phyloP scores from a whole-genome alignment of 2,113 vertebrate genomes.

The Neolamprologus caudopunctatus region DNA sequence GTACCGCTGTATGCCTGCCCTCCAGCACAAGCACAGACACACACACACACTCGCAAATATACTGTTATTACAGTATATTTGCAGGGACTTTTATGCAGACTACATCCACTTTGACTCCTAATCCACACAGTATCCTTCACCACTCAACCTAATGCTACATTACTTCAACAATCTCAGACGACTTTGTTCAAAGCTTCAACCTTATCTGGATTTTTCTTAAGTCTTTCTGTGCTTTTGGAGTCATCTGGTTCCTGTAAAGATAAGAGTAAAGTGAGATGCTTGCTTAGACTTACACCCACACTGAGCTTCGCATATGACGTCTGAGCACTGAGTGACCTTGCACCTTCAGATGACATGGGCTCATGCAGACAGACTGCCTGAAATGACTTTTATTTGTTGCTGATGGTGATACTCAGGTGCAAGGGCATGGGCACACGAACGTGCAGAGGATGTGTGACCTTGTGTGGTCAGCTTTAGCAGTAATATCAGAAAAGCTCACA shows the following conservation, averaged over 20 bases:
- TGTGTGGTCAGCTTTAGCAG: constrained; percentile 21
- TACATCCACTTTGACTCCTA: neutral
- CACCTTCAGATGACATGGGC: neutral
- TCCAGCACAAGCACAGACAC: neutral
- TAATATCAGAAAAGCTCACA: neutral
- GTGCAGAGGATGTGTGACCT: constrained; percentile 1
- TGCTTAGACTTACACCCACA: neutral
- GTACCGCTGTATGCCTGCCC: neutral
- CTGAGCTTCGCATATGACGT: neutral
- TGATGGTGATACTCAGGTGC: constrained; percentile 6
- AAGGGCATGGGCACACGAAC: neutral
- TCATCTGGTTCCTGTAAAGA: neutral
- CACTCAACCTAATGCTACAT: neutral
- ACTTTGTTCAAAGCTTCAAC: neutral
- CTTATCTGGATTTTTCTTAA: neutral
- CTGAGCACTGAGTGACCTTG: neutral
- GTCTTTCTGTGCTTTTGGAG: neutral
- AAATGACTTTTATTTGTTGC: neutral
- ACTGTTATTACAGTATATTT: neutral
- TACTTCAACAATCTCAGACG: neutral
- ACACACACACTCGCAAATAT: neutral
- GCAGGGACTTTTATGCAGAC: neutral
- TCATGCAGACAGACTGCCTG: neutral
- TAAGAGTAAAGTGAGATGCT: neutral
- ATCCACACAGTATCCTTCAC: neutral